Conservation (phyloP, 2,797 vertebrate genomes). For the Lithobates pipiens region DNA sequence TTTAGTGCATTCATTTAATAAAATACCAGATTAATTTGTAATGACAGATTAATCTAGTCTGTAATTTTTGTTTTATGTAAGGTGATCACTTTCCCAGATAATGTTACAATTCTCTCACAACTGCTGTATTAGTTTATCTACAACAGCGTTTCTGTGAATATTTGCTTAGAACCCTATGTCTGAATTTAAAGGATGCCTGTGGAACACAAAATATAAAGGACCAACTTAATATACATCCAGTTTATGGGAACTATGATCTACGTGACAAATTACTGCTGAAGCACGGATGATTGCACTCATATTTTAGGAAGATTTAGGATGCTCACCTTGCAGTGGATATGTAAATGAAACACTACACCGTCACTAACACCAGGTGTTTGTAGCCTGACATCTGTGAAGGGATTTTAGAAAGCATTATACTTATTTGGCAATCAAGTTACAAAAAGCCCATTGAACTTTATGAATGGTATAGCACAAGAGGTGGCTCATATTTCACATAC, state of each 20-base stretch:
- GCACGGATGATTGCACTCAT: slow-evolving; percentile 64
- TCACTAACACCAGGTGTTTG: slow-evolving; percentile 26
- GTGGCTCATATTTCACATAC: not conserved
- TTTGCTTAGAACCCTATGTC: not conserved
- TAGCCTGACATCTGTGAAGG: slow-evolving; percentile 11
- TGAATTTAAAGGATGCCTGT: not conserved
- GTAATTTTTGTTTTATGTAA: too few relatives aligned
- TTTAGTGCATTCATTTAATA: too few relatives aligned
- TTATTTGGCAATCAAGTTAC: slow-evolving; percentile 12
- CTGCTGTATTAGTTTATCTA: too few relatives aligned
- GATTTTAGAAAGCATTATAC: slow-evolving; percentile 23
- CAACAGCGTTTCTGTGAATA: not conserved
- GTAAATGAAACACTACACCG: slow-evolving; percentile 6
- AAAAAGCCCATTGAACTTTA: slow-evolving; percentile 13
- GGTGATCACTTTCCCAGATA: too few relatives aligned
- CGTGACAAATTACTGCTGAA: slow-evolving; percentile 67
- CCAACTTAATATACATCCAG: too few relatives aligned
- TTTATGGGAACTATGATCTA: slow-evolving; percentile 57
- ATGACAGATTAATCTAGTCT: too few relatives aligned
- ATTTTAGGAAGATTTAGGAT: slow-evolving; percentile 65
- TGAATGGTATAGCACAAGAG: slow-evolving; percentile 8
- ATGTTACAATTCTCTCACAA: too few relatives aligned
- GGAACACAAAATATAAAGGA: not conserved
- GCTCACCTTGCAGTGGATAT: slow-evolving; percentile 23
- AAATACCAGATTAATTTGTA: too few relatives aligned